phyloP scores from a whole-genome alignment of 2,113 vertebrate species.

The Sinocyclocheilus grahami region DNA sequence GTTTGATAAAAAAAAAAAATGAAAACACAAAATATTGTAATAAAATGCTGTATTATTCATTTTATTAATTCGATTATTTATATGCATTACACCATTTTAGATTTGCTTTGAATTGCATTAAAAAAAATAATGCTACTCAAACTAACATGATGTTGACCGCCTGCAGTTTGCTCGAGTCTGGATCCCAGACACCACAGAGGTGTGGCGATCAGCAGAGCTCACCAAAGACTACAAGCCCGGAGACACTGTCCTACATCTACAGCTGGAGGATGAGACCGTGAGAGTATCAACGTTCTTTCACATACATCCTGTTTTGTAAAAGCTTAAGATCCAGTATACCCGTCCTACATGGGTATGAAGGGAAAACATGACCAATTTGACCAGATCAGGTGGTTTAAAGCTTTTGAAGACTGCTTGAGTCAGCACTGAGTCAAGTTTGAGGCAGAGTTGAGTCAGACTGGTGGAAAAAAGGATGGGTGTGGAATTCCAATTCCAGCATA shows the following conservation, averaged over 20 bases:
- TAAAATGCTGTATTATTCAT: neutral
- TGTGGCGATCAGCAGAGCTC: conserved; percentile 94
- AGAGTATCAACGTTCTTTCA: conserved; percentile 36
- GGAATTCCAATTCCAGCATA: neutral
- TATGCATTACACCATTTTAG: neutral
- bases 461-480: conserved; percentile 14
- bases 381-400: neutral
- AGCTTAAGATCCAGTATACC: neutral
- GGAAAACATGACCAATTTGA: neutral
- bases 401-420: neutral
- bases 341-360: neutral
- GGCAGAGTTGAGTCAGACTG: conserved; percentile 18
- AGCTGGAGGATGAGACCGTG: conserved; percentile 90
- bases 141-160: conserved; percentile 39
- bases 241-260: conserved; percentile 85
- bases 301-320: neutral
- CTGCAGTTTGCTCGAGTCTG: conserved; percentile 90
- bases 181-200: conserved; percentile 90
- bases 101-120: neutral
- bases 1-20: neutral
- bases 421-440: neutral
- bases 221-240: conserved; percentile 87
- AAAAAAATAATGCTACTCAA: neutral
- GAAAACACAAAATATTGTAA: no score
- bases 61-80: neutral